Percentiles rank a stretch among this genome's conserved stretches.
phyloP scores from a whole-genome alignment of 2,797 vertebrate species.

The Gallirallus australis region DNA sequence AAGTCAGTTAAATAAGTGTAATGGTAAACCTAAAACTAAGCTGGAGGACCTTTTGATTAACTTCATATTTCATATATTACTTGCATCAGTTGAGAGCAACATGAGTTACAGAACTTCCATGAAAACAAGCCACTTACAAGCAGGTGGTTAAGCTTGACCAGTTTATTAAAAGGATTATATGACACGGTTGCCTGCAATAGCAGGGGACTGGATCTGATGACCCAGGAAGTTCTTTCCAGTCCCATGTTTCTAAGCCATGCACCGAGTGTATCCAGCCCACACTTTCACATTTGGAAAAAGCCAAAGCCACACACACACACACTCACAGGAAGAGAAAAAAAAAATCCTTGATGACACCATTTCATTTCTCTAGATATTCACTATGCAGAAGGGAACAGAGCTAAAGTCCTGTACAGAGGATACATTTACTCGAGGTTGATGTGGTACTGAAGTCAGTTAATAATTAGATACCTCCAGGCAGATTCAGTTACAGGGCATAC shows the following conservation, averaged over 20 bases:
- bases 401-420: slow-evolving; percentile 70
- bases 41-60: slow-evolving; percentile 75
- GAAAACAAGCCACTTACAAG: slow-evolving; percentile 75
- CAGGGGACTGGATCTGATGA: slow-evolving; percentile 73
- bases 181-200: slow-evolving; percentile 73
- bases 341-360: slow-evolving; percentile 36
- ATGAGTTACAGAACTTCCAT: slow-evolving; percentile 73
- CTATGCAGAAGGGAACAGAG: slow-evolving; percentile 69
- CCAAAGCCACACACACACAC: slow-evolving; percentile 60
- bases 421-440: slow-evolving; percentile 71
- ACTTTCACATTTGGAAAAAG: slow-evolving; percentile 69
- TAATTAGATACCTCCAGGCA: slow-evolving; percentile 77
- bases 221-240: slow-evolving; percentile 73
- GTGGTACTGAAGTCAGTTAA: slow-evolving; percentile 74
- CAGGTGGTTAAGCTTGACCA: slow-evolving; percentile 74
- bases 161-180: slow-evolving; percentile 76
- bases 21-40: slow-evolving; percentile 63
- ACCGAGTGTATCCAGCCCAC: slow-evolving; percentile 71
- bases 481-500: slow-evolving; percentile 73
- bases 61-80: slow-evolving; percentile 74
- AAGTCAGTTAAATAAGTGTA: slow-evolving; percentile 56
- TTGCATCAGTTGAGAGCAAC: slow-evolving; percentile 69
- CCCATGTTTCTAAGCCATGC: slow-evolving; percentile 71
- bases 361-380: slow-evolving; percentile 65
- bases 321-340: neutral